phyloP scores from a whole-genome alignment of 2,113 vertebrate genomes.

The Enhydra lutris region DNA sequence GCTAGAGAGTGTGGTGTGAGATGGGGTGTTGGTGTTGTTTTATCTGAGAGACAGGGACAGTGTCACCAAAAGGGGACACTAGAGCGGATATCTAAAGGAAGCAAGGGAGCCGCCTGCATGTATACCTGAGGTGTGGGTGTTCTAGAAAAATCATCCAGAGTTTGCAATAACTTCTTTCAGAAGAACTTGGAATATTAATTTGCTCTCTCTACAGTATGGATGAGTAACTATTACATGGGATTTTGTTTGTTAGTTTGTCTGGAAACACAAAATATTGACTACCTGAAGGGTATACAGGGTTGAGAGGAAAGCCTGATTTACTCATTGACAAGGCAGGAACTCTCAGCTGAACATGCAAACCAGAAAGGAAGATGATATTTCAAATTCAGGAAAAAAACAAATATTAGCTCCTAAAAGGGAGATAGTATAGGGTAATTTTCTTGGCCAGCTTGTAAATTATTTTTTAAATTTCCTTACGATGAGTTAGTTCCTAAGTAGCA shows the following conservation, averaged over 20 bases:
- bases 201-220: neutral
- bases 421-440: neutral
- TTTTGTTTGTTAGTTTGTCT: neutral
- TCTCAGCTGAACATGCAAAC: neutral
- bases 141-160: neutral
- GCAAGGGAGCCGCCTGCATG: rapidly evolving
- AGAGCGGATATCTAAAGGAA: neutral
- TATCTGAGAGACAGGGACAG: neutral
- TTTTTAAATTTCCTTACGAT: neutral
- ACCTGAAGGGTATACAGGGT: neutral
- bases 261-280: neutral
- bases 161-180: neutral
- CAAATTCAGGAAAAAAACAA: neutral
- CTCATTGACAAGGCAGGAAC: neutral
- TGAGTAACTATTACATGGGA: neutral
- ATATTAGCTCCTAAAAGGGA: neutral
- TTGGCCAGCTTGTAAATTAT: neutral
- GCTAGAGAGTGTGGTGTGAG: neutral
- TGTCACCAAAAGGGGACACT: too few relatives aligned
- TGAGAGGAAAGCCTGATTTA: neutral
- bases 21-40: neutral
- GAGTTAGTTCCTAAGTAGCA: neutral
- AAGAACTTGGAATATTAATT: neutral
- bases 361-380: neutral
- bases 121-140: neutral